A percentile compares a stretch with the other conserved stretches of the same genome.
These are phyloP conservation scores for Drosophila anomalata DNA, from an alignment of 2,888 invertebrate genomes.

Conservation along the genomic window DNA sequence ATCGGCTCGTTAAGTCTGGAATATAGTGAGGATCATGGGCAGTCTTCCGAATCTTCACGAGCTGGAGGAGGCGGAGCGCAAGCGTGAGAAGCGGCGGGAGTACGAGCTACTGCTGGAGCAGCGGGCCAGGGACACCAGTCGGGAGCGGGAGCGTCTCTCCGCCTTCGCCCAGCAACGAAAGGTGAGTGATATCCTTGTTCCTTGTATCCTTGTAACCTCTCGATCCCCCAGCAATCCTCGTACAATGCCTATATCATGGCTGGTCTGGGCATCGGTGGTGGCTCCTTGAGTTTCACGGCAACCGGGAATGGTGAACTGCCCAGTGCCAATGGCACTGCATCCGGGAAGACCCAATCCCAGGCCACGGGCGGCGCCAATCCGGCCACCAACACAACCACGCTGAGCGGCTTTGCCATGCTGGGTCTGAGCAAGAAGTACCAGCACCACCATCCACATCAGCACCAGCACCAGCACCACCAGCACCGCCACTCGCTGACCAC, in stretches of 20 bases:
- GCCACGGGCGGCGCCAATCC: constrained; percentile 13
- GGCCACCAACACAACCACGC: constrained; percentile 28
- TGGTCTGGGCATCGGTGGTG: constrained; percentile 79
- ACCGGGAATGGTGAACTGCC: constrained; percentile 40
- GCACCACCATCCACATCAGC: constrained; percentile 76
- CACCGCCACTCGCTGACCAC: constrained; percentile 83
- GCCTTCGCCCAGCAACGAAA: constrained; percentile 79
- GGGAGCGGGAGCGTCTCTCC: constrained; percentile 80
- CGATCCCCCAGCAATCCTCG: constrained; percentile 69
- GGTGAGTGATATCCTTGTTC: constrained; percentile 60
- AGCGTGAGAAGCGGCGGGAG: constrained; percentile 81
- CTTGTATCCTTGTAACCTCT: neutral
- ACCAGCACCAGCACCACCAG: constrained; percentile 60
- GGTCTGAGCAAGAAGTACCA: constrained; percentile 62
- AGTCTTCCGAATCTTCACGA: constrained; percentile 88
- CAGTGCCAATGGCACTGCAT: constrained; percentile 33
- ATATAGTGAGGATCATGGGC: constrained; percentile 84
- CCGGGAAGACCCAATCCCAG: neutral
- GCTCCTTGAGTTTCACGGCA: constrained; percentile 60
- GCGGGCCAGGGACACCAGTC: constrained; percentile 80
- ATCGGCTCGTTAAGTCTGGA: constrained; percentile 1
- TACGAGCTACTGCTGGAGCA: constrained; percentile 79
- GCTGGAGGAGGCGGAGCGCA: constrained; percentile 84
- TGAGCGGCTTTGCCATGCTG: constrained; percentile 69
- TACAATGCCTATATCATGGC: constrained; percentile 80